These are phyloP conservation scores for Clivina fossor DNA, from an alignment of 2,888 invertebrate species.

Conservation along the genomic window DNA sequence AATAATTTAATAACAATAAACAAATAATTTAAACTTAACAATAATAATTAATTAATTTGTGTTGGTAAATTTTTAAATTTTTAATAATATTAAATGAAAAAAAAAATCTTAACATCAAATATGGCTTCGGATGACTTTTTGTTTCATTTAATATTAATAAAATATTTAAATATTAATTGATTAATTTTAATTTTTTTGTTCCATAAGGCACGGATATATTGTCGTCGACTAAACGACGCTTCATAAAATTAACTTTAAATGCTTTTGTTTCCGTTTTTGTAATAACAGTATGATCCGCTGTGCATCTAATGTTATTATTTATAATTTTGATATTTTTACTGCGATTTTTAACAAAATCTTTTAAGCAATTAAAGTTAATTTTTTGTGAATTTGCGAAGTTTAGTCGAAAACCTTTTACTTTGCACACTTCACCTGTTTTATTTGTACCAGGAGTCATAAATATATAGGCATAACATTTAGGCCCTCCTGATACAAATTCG, in stretches of 20 bases:
- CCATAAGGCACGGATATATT: neutral
- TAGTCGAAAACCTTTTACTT: slow-evolving; percentile 19
- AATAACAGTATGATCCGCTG: neutral
- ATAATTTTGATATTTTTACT: neutral
- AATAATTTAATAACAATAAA: too few species aligned
- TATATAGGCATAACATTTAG: slow-evolving; percentile 47
- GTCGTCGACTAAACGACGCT: neutral
- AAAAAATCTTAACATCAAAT: too few species aligned
- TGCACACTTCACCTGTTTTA: slow-evolving; percentile 4
- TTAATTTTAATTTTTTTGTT: too few species aligned
- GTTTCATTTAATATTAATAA: too few species aligned
- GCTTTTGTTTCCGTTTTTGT: neutral
- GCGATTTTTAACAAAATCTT: neutral
- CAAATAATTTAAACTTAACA: too few species aligned
- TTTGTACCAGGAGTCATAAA: slow-evolving; percentile 30
- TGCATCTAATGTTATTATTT: neutral
- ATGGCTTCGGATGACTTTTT: too few species aligned
- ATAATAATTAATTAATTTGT: too few species aligned
- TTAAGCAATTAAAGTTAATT: slow-evolving; percentile 26
- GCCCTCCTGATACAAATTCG: slow-evolving; percentile 45
- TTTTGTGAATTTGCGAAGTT: slow-evolving; percentile 25
- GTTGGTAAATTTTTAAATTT: too few species aligned
- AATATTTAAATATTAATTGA: too few species aligned
- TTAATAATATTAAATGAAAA: too few species aligned
- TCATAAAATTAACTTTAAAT: slow-evolving; percentile 4